Conservation (phyloP, 2,888 invertebrate species). For the Shargacucullia verbasci region DNA sequence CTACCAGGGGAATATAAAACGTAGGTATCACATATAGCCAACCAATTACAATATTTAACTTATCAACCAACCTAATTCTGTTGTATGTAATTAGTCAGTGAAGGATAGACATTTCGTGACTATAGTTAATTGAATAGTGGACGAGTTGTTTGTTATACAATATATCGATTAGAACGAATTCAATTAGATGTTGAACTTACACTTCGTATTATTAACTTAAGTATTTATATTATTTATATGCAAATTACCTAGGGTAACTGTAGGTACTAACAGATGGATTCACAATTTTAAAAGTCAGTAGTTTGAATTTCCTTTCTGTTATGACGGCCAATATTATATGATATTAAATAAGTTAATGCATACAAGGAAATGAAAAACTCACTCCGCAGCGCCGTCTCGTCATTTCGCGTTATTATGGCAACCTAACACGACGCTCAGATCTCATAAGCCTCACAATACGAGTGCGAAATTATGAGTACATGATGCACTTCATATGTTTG, state of each 20-base stretch:
- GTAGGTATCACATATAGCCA: neutral
- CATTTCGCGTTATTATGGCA: constrained; percentile 15
- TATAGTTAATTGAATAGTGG: constrained; percentile 36
- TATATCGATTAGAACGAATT: constrained; percentile 29
- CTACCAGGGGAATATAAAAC: no score
- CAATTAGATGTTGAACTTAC: constrained; percentile 20
- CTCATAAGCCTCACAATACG: constrained; percentile 9
- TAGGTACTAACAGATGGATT: no score
- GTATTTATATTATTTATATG: constrained; percentile 34
- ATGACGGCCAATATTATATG: no score
- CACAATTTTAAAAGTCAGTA: no score
- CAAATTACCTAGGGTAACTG: no score
- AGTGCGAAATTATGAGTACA: constrained; percentile 24
- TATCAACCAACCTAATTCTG: constrained; percentile 29
- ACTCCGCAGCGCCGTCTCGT: constrained; percentile 4
- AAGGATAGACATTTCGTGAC: constrained; percentile 54
- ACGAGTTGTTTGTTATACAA: constrained; percentile 25
- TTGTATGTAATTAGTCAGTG: constrained; percentile 31
- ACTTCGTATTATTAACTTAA: constrained; percentile 7
- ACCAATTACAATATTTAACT: constrained; percentile 24
- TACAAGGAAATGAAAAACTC: neutral
- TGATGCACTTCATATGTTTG: constrained; percentile 36
- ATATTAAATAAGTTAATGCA: no score
- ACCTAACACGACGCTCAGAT: constrained; percentile 1
- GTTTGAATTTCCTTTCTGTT: no score